Evolutionary conservation across 1,140 invertebrate genomes (phyloP), one percentile per base, ranked within the genome.

Genomic region (Coptotermes formosanus): DNA sequence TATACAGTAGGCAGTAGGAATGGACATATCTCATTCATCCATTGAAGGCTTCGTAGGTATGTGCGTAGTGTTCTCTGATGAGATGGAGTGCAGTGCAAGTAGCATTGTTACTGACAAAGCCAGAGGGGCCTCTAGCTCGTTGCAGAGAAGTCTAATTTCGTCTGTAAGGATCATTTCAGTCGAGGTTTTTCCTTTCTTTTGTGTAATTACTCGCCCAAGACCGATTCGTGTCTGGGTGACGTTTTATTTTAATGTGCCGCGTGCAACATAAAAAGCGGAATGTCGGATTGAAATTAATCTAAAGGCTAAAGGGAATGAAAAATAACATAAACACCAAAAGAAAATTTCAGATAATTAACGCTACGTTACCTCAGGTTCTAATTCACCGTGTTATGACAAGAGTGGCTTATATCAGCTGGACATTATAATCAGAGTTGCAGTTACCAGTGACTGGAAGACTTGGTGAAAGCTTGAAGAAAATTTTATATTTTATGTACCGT

Each of bases 81-180:
- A 55, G 52, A 55, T 55, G 52, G 52, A 55, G 52, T 55, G 52
- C 6, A 55, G 52, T 55, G 52, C 52, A 30, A 75, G 64, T 25
- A 75, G 64, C 64, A 75, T 75, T 75, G 64, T 75, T 75, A 30
- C 64, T 8, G 64, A 75, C n/a, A 25, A 75, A 25, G 64, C 64
- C 64, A 30, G 64, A 75, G 64, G 64, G 64, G 25, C 59, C 64
- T n/a, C 25, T 75, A 8, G n/a, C 64, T 75, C 64, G 25, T 19
- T 55, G 19, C 52, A 55, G 52, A 55, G 52, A 55, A 55, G 52
- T 25, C 64, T 75, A 30, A 75, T 75, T n/a, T 75, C 64, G 25
- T 75, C 64, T 75, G 64, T 30, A 75, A 75, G 64, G 64, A 75
- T 75, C 64, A 75, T 75, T 75, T 75, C 64, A 75, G 64, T 75